These are phyloP conservation scores for Platypus cylindrus DNA, from an alignment of 2,888 invertebrate genomes.

Conservation along the genomic window DNA sequence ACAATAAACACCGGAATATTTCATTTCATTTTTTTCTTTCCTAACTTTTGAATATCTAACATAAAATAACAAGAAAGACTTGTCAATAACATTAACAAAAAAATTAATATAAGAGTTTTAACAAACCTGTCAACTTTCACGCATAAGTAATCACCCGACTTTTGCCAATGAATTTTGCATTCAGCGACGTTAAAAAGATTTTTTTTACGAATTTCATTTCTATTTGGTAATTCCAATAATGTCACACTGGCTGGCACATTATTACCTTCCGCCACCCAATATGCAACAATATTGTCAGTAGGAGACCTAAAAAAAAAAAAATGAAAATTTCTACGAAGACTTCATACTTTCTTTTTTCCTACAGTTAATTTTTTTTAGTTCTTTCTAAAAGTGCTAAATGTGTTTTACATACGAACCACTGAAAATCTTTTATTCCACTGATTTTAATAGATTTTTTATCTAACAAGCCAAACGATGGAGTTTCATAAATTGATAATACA, in stretches of 20 bases:
- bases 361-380: neutral
- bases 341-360: constrained; percentile 59
- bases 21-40: constrained; percentile 85
- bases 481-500: constrained; percentile 86
- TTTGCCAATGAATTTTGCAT: constrained; percentile 98
- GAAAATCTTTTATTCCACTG: constrained; percentile 81
- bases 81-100: neutral
- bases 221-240: constrained; percentile 81
- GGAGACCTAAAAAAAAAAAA: constrained; percentile 74
- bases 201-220: constrained; percentile 79
- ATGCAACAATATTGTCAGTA: constrained; percentile 88
- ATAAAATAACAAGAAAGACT: constrained; percentile 1
- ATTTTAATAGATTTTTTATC: constrained; percentile 93
- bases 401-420: constrained; percentile 63
- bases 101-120: too few relatives aligned
- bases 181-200: constrained; percentile 97
- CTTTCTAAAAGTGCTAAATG: neutral
- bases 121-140: constrained; percentile 88
- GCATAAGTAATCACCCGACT: constrained; percentile 92
- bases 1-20: constrained; percentile 94
- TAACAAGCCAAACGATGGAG: constrained; percentile 85
- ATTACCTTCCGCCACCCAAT: constrained; percentile 94
- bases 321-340: neutral
- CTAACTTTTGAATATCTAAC: constrained; percentile 42
- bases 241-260: constrained; percentile 93